These are phyloP conservation scores for Tetrax tetrax DNA, from an alignment of 2,113 vertebrate species.

Conservation along the genomic window DNA sequence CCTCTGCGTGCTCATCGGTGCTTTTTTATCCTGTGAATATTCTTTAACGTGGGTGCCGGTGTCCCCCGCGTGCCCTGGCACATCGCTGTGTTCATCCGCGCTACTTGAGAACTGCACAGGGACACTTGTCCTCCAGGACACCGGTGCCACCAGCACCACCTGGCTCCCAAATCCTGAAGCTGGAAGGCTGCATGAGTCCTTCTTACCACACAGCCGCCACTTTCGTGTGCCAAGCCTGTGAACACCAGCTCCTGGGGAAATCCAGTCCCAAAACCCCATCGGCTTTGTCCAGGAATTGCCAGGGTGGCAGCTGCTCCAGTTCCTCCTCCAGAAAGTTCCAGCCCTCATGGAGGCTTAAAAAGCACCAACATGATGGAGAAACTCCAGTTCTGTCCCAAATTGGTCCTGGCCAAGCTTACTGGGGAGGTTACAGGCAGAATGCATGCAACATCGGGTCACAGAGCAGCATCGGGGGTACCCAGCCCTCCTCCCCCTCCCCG, in stretches of 20 bases:
- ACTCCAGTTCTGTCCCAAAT: not conserved
- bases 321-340: not conserved
- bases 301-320: rapidly evolving
- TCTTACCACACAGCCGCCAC: rapidly evolving
- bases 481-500: not conserved
- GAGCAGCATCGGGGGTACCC: rapidly evolving
- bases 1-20: rapidly evolving
- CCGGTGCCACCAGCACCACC: not conserved
- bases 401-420: not conserved
- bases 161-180: not conserved
- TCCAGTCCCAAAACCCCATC: not conserved
- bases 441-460: rapidly evolving
- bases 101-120: rapidly evolving
- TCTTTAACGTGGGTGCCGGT: not conserved
- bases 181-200: not conserved
- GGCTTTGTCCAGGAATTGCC: not conserved
- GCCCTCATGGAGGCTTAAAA: not conserved
- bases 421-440: not conserved
- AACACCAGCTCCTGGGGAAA: not conserved
- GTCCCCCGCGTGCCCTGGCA: not conserved
- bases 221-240: not conserved
- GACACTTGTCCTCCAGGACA: not conserved
- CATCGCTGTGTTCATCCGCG: not conserved
- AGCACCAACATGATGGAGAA: not conserved
- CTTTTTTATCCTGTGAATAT: not conserved